Percentiles rank a stretch among this genome's conserved stretches.
Conservation (phyloP, 2,888 invertebrate genomes). For the Apodemia zela region DNA sequence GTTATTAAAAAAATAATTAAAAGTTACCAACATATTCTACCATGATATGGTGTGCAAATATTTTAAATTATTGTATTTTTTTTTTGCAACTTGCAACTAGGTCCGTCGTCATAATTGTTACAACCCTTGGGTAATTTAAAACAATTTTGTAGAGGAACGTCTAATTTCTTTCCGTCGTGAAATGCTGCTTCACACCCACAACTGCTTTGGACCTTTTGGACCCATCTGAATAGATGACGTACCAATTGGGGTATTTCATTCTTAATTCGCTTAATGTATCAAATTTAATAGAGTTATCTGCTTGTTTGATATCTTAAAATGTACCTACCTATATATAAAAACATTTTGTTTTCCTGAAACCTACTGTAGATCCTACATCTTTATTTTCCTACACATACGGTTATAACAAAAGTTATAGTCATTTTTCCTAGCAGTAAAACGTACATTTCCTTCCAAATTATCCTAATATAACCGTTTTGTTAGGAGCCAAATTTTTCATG, state of each 20-base stretch:
- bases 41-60: no score
- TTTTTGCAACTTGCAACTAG: no score
- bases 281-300: neutral
- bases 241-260: neutral
- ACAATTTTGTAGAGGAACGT: neutral
- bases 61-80: no score
- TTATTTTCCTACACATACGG: neutral
- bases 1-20: no score
- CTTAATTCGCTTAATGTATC: neutral
- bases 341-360: no score
- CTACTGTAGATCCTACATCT: no score
- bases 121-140: neutral
- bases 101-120: neutral
- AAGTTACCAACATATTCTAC: no score
- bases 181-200: neutral
- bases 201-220: neutral
- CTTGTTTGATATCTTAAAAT: no score
- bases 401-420: neutral
- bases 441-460: neutral
- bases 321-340: no score
- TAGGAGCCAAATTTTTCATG: neutral
- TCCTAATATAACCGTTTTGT: constrained; percentile 2
- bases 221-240: neutral
- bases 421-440: neutral
- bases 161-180: neutral